A percentile compares a stretch with the other conserved stretches of the same genome.
Evolutionary conservation across 2,113 vertebrate species (phyloP).

Genomic region (Eidolon helvum): DNA sequence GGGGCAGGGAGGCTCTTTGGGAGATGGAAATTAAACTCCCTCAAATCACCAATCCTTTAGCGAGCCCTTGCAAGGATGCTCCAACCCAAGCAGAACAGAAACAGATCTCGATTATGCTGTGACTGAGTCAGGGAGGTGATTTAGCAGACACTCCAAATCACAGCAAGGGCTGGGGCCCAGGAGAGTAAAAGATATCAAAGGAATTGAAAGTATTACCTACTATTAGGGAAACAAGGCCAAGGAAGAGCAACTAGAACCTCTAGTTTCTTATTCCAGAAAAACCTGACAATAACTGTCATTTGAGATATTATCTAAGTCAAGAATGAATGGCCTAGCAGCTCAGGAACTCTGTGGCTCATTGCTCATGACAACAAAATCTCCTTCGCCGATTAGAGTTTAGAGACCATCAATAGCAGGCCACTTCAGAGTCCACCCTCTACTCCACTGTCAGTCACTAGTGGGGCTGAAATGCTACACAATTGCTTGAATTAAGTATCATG

Average conservation of each 20-base stretch:
- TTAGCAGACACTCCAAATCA: background rate
- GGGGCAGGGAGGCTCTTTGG: background rate
- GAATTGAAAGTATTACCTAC: background rate
- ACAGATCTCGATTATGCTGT: background rate
- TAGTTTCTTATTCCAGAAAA: constrained; percentile 48
- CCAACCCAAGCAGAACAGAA: constrained; percentile 2
- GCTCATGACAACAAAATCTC: background rate
- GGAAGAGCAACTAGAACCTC: background rate
- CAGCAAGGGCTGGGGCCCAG: background rate
- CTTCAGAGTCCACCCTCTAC: background rate
- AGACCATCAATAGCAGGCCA: background rate
- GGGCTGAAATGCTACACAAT: background rate
- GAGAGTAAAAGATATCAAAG: background rate
- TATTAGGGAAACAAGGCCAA: constrained; percentile 11
- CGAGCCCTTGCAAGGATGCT: background rate
- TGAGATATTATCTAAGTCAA: background rate
- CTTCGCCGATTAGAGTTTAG: background rate
- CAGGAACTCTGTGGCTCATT: background rate
- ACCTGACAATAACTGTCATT: background rate
- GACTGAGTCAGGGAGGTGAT: background rate
- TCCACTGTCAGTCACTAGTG: background rate
- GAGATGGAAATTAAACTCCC: background rate
- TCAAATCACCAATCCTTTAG: background rate
- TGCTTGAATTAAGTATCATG: background rate
- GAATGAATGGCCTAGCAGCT: background rate